These are phyloP conservation scores for Bombus terrestris DNA, from an alignment of 1,140 invertebrate species.

Conservation along the genomic window DNA sequence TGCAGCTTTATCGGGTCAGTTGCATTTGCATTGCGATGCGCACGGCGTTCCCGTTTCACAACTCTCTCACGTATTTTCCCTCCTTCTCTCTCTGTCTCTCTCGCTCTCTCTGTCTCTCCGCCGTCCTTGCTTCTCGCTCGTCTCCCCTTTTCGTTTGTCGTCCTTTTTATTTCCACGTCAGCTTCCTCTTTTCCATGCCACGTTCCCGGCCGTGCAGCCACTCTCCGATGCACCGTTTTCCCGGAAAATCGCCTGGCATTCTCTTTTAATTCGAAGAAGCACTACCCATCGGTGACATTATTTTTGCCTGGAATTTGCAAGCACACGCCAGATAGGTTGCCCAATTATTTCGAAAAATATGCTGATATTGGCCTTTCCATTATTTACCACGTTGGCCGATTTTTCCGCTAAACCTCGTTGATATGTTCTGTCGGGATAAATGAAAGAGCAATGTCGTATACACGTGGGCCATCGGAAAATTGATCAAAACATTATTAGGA, in stretches of 20 bases:
- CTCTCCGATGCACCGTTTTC: constrained; percentile 16
- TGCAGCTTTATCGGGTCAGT: constrained; percentile 79
- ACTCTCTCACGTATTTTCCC: constrained; percentile 50
- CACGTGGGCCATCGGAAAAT: no score
- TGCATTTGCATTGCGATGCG: constrained; percentile 75
- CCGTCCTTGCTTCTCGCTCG: neutral
- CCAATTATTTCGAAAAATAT: no score
- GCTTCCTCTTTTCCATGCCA: constrained; percentile 18
- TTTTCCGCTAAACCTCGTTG: no score
- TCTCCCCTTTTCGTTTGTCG: constrained; percentile 20
- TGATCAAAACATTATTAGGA: no score
- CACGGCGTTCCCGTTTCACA: constrained; percentile 57
- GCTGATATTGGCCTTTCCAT: no score
- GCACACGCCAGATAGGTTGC: no score
- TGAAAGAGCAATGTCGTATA: no score
- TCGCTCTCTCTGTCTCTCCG: neutral
- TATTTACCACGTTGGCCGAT: no score
- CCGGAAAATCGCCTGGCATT: constrained; percentile 16
- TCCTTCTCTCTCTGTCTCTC: constrained; percentile 20
- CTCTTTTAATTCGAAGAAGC: constrained; percentile 24
- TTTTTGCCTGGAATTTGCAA: neutral
- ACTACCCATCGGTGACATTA: neutral
- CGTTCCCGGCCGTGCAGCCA: neutral
- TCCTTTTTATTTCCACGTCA: constrained; percentile 42
- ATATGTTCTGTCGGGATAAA: no score